Evolutionary conservation across 2,888 invertebrate species (phyloP).

Genomic region (Petrophora chlorosata): DNA sequence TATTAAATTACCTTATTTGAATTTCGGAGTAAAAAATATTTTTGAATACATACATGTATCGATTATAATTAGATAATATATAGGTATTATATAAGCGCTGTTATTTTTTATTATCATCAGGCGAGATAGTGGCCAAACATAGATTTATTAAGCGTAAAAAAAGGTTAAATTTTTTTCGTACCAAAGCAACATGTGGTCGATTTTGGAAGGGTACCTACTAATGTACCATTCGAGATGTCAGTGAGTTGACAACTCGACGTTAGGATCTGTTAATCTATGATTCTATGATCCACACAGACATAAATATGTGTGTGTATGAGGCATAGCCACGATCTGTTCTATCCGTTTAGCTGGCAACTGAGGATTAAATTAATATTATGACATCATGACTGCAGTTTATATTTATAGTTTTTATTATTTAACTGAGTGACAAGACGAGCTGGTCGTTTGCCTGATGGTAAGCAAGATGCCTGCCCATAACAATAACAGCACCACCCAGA

Average conservation of each 20-base stretch:
- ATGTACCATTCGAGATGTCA: conserved; percentile 1
- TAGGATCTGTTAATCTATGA: not conserved
- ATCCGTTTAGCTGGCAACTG: not conserved
- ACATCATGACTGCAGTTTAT: not conserved
- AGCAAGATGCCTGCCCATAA: no score
- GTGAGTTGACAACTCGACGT: not conserved
- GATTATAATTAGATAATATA: no score
- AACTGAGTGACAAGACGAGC: not conserved
- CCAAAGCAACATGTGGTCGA: not conserved
- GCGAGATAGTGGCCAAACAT: no score
- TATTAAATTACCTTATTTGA: no score
- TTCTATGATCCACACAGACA: not conserved
- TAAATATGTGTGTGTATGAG: not conserved
- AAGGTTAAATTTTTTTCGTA: not conserved
- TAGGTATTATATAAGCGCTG: no score
- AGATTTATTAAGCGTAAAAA: no score
- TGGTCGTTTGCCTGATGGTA: no score
- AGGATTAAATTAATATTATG: conserved; percentile 2
- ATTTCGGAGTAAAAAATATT: no score
- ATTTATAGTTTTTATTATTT: not conserved
- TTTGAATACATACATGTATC: no score
- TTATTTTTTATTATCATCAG: no score
- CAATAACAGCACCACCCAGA: no score
- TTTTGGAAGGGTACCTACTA: conserved; percentile 5
- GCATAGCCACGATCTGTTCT: not conserved